Base-by-base conservation (phyloP, 2,113 vertebrate genomes). In the Notarius lentiginosus region DNA sequence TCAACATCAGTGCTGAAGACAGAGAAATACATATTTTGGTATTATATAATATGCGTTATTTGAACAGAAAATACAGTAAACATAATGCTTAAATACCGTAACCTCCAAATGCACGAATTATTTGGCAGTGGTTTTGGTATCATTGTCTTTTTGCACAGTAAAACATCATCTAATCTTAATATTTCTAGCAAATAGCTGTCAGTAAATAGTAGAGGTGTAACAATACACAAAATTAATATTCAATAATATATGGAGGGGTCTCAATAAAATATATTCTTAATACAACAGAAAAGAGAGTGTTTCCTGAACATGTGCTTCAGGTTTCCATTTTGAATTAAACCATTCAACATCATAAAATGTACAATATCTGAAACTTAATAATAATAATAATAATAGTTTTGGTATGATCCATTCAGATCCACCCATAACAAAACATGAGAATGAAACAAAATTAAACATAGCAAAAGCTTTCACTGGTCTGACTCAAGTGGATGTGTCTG, bases 1-100 rank as follows among this genome's bases (percentile, higher is more conserved):
- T 99, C 90, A 99, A 91, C 86, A 95, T 95, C 86, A 97, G 93
- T 85, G 96, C 97, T 98, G 95, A 60, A 94, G 96, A 89, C 87
- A 76, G 92, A 93, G 87, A 83, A 66, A 86, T 49, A 20, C 12
- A 1, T 11, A 73, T 41, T 66, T 24, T 68, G 10, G 2, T 24
- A 65, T 49, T 41, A 85, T 91, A 15, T 9, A 51, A 24, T 47
- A 51, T 51, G 17, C 24, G 27, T 22, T 51, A 24, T 76, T 51
- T 75, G 22, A 3, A 75, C 17, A 76, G 47, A 76, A 75, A 49
- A 49, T 22, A 41, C 18, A 75, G 72, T 49, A 49, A 73, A 10
- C 41, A 20, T 47, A 73, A 73, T 20, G 4, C 66, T 34, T 17
- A 70, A 70, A 27, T 66, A 66, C 10, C 12, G 24, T n/a, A 65